phyloP scores from a whole-genome alignment of 1,140 invertebrate genomes.

The Anoplophora glabripennis region DNA sequence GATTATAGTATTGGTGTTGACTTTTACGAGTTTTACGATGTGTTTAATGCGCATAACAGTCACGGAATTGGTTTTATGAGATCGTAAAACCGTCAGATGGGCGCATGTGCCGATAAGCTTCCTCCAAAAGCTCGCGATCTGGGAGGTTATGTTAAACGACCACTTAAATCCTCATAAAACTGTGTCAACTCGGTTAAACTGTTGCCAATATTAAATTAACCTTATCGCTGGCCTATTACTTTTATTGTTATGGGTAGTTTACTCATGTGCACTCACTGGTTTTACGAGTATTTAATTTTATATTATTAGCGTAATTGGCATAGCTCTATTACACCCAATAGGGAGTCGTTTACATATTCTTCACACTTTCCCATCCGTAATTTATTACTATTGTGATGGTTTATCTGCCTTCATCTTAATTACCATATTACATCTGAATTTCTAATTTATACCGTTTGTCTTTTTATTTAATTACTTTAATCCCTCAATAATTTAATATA shows the following conservation, averaged over 20 bases:
- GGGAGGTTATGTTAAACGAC: slow-evolving; percentile 13
- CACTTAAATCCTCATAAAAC: slow-evolving; percentile 30
- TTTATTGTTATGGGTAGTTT: slow-evolving; percentile 17
- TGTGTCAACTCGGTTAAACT: slow-evolving; percentile 26
- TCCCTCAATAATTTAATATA: no score
- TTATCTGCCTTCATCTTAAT: background rate
- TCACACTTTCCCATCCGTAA: slow-evolving; percentile 5
- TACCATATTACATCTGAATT: no score
- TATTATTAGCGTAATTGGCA: slow-evolving; percentile 24
- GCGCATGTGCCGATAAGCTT: slow-evolving; percentile 31
- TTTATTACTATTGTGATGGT: slow-evolving; percentile 6
- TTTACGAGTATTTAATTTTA: slow-evolving; percentile 23
- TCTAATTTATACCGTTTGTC: no score
- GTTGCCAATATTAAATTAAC: slow-evolving; percentile 25
- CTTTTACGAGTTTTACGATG: slow-evolving; percentile 38
- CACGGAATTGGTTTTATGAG: slow-evolving; percentile 39
- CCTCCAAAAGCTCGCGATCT: slow-evolving; percentile 21
- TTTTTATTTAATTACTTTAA: no score
- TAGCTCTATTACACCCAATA: slow-evolving; percentile 14
- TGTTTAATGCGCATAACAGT: slow-evolving; percentile 43
- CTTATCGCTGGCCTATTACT: slow-evolving; percentile 18
- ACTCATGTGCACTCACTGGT: slow-evolving; percentile 2
- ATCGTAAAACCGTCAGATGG: slow-evolving; percentile 33
- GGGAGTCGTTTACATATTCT: slow-evolving; percentile 9
- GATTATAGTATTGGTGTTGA: slow-evolving; percentile 42